A percentile compares a stretch with the other conserved stretches of the same genome.
phyloP scores from a whole-genome alignment of 2,888 invertebrate genomes.

The Phortica okadai region DNA sequence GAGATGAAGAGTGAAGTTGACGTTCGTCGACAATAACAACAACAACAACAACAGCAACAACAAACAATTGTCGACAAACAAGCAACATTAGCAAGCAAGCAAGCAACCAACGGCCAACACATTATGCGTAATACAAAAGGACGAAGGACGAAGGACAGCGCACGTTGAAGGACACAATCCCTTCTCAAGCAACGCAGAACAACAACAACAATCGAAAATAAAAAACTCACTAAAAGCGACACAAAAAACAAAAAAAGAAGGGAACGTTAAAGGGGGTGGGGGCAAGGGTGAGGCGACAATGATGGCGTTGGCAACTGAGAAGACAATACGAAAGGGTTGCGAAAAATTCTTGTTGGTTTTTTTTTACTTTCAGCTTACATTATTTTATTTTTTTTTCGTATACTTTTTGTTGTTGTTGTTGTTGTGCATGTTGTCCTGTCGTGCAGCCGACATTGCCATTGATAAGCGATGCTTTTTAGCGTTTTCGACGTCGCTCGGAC shows the following conservation, averaged over 20 bases:
- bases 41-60: neutral
- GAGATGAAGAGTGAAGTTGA: no score
- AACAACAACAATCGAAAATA: neutral
- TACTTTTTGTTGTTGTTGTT: neutral
- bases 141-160: neutral
- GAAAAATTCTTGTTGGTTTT: slow-evolving; percentile 1
- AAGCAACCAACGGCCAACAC: slow-evolving; percentile 1
- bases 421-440: neutral
- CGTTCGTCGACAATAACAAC: neutral
- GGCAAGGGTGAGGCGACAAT: neutral
- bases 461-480: slow-evolving; percentile 7
- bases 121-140: slow-evolving; percentile 12
- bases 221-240: neutral
- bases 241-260: neutral
- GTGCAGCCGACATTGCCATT: neutral
- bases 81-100: slow-evolving; percentile 9
- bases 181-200: neutral
- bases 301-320: neutral
- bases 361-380: neutral
- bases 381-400: neutral
- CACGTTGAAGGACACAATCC: neutral
- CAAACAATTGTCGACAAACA: slow-evolving; percentile 1
- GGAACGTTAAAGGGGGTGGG: neutral
- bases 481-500: slow-evolving; percentile 11
- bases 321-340: neutral